A percentile compares a stretch with the other conserved stretches of the same genome.
These are phyloP conservation scores for Rallus limicola DNA, from an alignment of 2,113 vertebrate species.

Conservation along the genomic window DNA sequence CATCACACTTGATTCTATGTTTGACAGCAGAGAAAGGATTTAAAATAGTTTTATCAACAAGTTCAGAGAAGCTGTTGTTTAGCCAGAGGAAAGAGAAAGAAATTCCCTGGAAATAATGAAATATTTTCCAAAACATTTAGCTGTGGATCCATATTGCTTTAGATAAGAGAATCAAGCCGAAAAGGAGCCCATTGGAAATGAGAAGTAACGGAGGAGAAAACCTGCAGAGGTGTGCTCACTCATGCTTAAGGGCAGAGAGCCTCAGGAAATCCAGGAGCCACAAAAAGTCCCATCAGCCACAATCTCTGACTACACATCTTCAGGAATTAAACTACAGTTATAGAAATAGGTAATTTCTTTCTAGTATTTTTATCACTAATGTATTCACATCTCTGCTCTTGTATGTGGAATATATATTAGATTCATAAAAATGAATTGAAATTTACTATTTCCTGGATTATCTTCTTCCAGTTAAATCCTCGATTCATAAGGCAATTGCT, in stretches of 20 bases:
- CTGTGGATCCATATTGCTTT: neutral
- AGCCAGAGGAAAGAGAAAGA: neutral
- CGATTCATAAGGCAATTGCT: conserved; percentile 55
- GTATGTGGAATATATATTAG: conserved; percentile 20
- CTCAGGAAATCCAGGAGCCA: neutral
- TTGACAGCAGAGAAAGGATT: neutral
- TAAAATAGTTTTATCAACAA: neutral
- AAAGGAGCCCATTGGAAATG: neutral
- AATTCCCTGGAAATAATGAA: neutral
- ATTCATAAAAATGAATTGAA: conserved; percentile 53
- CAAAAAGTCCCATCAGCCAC: neutral
- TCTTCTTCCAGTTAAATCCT: conserved; percentile 55
- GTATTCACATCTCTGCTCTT: conserved; percentile 31
- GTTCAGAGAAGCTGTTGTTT: neutral
- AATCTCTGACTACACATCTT: neutral
- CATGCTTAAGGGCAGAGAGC: neutral
- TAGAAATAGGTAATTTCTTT: conserved; percentile 36
- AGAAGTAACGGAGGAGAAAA: neutral
- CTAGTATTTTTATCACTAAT: conserved; percentile 47
- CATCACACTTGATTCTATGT: neutral
- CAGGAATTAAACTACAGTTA: neutral
- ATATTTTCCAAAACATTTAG: neutral
- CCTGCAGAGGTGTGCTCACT: neutral
- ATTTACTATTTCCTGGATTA: conserved; percentile 64
- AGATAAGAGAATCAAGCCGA: neutral